Evolutionary conservation across 2,888 invertebrate species (phyloP).

Genomic region (Agriotes lineatus): DNA sequence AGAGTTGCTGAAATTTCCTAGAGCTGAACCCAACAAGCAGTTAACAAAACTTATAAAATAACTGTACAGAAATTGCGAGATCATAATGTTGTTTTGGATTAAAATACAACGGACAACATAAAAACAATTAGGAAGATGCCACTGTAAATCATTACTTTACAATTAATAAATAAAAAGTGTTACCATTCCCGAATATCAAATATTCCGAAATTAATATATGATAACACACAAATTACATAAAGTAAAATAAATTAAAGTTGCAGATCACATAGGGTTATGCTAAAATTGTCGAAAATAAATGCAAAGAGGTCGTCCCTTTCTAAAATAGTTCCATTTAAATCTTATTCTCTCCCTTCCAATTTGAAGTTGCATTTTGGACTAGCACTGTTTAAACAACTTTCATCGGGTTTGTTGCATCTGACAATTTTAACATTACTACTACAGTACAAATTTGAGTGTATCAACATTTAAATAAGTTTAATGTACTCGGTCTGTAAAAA

Average conservation of each 20-base stretch:
- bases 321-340: background rate
- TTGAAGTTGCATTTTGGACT: background rate
- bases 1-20: background rate
- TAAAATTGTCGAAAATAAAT: no score
- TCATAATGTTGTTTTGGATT: background rate
- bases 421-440: background rate
- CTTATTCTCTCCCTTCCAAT: background rate
- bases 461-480: slow-evolving; percentile 12
- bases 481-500: slow-evolving; percentile 15
- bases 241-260: no score
- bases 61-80: background rate
- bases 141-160: background rate
- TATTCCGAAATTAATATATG: no score
- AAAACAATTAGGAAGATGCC: background rate
- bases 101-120: background rate
- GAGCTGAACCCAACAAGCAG: background rate
- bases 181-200: no score
- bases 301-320: no score
- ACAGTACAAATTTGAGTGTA: slow-evolving; percentile 12
- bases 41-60: background rate
- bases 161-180: background rate
- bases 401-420: background rate
- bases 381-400: no score
- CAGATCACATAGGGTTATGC: no score
- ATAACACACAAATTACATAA: no score